These are phyloP conservation scores for Exephanes ischioxanthus DNA, from an alignment of 2,888 invertebrate species.

Conservation along the genomic window DNA sequence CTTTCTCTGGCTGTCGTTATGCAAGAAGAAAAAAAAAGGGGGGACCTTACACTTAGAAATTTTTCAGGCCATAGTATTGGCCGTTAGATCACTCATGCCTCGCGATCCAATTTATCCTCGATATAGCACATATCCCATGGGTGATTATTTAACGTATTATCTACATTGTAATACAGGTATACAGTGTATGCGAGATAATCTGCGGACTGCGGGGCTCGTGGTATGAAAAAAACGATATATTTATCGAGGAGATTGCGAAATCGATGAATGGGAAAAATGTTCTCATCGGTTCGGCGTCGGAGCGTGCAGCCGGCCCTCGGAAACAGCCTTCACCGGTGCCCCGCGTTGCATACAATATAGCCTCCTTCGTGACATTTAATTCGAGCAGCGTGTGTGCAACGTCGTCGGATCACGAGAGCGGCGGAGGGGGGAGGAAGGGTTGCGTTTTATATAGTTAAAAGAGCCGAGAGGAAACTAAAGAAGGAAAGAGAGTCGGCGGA, in stretches of 20 bases:
- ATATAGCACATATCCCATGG: background rate
- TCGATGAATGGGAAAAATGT: constrained; percentile 48
- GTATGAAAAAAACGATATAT: background rate
- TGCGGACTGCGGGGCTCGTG: background rate
- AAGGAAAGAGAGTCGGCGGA: constrained; percentile 45
- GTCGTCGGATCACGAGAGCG: constrained; percentile 50
- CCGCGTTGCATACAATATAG: constrained; percentile 44
- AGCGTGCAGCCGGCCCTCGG: constrained; percentile 34
- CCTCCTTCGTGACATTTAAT: constrained; percentile 72
- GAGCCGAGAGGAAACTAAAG: constrained; percentile 29
- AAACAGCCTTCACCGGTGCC: background rate
- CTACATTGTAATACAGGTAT: background rate
- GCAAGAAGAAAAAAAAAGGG: constrained; percentile 55
- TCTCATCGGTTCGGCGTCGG: constrained; percentile 38
- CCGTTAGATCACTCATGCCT: constrained; percentile 10
- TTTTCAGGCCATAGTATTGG: background rate
- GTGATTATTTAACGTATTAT: background rate
- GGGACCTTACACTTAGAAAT: background rate
- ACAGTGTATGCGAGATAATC: background rate
- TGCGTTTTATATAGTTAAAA: constrained; percentile 43
- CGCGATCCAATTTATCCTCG: constrained; percentile 24
- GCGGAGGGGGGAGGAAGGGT: constrained; percentile 25
- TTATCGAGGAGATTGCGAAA: constrained; percentile 27
- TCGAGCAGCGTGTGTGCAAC: constrained; percentile 59
- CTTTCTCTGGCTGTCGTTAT: constrained; percentile 56